A percentile compares a stretch with the other conserved stretches of the same genome.
Evolutionary conservation across 2,888 invertebrate species (phyloP).

Genomic region (Sphaerophoria rueppellii): DNA sequence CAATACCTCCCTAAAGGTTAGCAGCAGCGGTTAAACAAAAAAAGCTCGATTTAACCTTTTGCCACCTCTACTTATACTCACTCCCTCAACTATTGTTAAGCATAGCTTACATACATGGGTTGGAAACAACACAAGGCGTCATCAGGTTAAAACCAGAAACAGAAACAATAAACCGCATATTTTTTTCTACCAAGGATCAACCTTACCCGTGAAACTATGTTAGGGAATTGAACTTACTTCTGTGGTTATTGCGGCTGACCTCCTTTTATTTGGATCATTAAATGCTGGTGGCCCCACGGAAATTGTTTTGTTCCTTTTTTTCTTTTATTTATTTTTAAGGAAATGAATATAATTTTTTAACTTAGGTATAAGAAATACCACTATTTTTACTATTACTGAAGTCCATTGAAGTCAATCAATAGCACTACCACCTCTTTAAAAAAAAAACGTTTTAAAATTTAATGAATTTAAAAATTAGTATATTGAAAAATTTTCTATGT

Average conservation of each 20-base stretch:
- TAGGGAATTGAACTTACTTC: conserved; percentile 51
- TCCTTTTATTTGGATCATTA: conserved; percentile 69
- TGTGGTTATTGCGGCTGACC: conserved; percentile 70
- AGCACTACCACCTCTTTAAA: too few species aligned
- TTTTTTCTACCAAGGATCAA: conserved; percentile 61
- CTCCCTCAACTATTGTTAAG: conserved; percentile 1
- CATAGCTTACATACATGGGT: not conserved
- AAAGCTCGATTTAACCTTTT: conserved; percentile 74
- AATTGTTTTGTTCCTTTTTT: not conserved
- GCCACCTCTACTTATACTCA: conserved; percentile 65
- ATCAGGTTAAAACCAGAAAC: conserved; percentile 43
- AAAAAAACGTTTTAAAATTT: too few species aligned
- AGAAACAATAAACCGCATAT: conserved; percentile 56
- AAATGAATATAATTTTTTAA: too few species aligned
- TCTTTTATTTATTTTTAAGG: too few species aligned
- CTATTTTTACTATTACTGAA: too few species aligned
- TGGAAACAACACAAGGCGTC: conserved; percentile 36
- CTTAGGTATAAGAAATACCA: too few species aligned
- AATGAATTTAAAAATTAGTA: too few species aligned
- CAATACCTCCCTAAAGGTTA: conserved; percentile 73
- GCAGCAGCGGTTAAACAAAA: conserved; percentile 69
- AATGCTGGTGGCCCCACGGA: conserved; percentile 32
- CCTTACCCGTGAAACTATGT: conserved; percentile 52
- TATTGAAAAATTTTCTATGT: too few species aligned
- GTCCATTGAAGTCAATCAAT: too few species aligned